phyloP scores from a whole-genome alignment of 2,113 vertebrate genomes.

The Chrysemys picta region DNA sequence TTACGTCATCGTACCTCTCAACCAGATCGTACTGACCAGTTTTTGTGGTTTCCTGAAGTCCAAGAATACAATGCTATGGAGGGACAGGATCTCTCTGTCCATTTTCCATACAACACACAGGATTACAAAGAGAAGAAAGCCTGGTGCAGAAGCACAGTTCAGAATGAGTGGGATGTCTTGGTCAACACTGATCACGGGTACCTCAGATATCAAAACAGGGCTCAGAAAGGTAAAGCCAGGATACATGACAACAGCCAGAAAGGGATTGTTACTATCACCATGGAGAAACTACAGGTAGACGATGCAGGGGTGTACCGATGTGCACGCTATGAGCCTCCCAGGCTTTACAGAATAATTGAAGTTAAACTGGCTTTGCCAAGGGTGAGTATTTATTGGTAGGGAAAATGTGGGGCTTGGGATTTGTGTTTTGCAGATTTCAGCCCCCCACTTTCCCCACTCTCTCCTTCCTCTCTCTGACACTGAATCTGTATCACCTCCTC shows the following conservation, averaged over 20 bases:
- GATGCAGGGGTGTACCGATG: background rate
- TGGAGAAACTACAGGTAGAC: background rate
- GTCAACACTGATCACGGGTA: accelerated
- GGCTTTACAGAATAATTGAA: background rate
- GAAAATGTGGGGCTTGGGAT: background rate
- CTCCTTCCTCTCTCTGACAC: background rate
- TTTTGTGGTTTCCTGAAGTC: background rate
- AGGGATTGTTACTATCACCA: background rate
- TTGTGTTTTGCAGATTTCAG: accelerated
- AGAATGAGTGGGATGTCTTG: accelerated
- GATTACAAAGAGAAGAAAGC: accelerated
- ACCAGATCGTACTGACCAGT: accelerated
- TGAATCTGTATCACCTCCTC: background rate
- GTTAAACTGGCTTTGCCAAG: background rate
- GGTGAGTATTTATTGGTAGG: background rate
- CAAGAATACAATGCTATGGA: background rate
- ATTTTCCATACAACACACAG: accelerated
- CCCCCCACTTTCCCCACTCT: background rate
- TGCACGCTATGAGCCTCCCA: accelerated
- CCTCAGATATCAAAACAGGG: accelerated
- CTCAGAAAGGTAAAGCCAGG: accelerated
- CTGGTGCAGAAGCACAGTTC: background rate
- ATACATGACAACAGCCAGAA: background rate
- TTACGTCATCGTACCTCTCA: accelerated
- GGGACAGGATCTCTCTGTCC: background rate